Percentiles rank a stretch among this genome's conserved stretches.
phyloP scores from a whole-genome alignment of 2,797 vertebrate genomes.

The Spinibarbus caldwelli region DNA sequence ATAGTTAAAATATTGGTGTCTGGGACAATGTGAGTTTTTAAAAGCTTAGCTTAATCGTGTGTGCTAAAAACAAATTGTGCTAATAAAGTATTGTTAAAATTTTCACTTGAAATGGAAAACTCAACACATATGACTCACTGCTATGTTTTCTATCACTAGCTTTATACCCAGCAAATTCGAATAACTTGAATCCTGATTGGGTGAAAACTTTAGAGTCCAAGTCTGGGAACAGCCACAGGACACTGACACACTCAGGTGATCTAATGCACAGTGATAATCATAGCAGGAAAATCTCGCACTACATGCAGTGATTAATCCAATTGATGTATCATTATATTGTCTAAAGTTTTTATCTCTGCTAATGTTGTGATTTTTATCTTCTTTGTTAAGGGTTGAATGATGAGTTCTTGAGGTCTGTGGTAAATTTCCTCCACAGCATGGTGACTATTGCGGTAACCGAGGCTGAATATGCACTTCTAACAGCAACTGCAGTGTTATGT shows the following conservation, averaged over 20 bases:
- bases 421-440: slow-evolving; percentile 95
- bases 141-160: slow-evolving; percentile 60
- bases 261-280: neutral
- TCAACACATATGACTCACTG: slow-evolving; percentile 1
- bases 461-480: slow-evolving; percentile 88
- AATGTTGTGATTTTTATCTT: neutral
- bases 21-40: neutral
- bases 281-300: neutral
- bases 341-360: neutral
- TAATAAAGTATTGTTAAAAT: too few species aligned
- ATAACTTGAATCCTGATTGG: slow-evolving; percentile 68
- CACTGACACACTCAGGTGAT: slow-evolving; percentile 68
- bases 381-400: slow-evolving; percentile 79
- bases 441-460: slow-evolving; percentile 84
- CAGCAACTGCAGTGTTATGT: slow-evolving; percentile 89
- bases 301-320: neutral
- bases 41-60: neutral
- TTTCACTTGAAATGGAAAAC: neutral
- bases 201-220: slow-evolving; percentile 70
- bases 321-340: neutral
- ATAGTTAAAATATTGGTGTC: neutral
- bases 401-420: slow-evolving; percentile 85
- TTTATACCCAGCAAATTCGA: slow-evolving; percentile 67
- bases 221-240: slow-evolving; percentile 64
- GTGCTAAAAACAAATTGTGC: neutral